Evolutionary conservation across 2,797 vertebrate genomes (phyloP).

Genomic region (Morelia viridis): DNA sequence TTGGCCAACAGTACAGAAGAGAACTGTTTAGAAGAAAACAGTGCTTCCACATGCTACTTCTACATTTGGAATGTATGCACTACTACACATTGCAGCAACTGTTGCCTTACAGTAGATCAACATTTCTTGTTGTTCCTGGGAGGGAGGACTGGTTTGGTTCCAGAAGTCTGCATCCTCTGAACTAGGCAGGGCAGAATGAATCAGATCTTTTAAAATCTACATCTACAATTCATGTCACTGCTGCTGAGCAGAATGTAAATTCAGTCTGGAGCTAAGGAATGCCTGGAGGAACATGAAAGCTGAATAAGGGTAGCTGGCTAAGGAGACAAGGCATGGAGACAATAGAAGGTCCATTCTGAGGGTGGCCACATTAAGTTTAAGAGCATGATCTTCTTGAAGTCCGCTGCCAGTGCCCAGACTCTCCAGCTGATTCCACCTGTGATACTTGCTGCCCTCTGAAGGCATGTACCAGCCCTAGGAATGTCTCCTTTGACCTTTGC

Average conservation of each 20-base stretch:
- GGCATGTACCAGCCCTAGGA: constrained; percentile 14
- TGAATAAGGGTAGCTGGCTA: background rate
- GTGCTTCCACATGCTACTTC: background rate
- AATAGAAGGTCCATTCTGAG: background rate
- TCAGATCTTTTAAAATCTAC: background rate
- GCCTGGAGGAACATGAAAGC: background rate
- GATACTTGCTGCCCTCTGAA: background rate
- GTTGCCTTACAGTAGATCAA: background rate
- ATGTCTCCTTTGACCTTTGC: constrained; percentile 18
- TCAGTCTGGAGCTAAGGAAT: background rate
- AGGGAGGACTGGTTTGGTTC: background rate
- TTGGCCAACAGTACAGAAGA: background rate
- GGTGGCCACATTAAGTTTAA: background rate
- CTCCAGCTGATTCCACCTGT: background rate
- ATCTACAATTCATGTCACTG: background rate
- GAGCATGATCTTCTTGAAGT: constrained; percentile 3
- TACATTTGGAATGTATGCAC: background rate
- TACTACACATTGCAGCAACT: no score
- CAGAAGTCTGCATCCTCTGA: background rate
- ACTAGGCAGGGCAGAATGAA: background rate
- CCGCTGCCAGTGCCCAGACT: background rate
- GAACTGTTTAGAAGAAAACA: background rate
- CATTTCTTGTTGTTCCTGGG: background rate
- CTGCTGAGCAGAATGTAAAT: background rate
- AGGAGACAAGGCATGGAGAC: background rate